These are phyloP conservation scores for Drosophila fulvimacula DNA, from an alignment of 2,888 invertebrate species.

Conservation along the genomic window DNA sequence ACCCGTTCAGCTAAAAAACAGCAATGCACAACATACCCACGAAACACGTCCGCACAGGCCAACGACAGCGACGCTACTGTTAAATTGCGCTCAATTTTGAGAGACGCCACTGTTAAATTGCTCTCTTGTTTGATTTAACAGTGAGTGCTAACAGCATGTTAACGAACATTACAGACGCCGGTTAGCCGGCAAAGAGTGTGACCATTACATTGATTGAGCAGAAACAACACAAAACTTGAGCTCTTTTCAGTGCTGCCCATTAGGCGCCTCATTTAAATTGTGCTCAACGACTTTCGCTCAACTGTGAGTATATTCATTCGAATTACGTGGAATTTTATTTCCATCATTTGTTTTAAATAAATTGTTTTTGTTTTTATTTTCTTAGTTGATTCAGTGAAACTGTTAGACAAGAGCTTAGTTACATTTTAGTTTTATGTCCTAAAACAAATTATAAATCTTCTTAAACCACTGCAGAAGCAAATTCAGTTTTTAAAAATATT, in stretches of 20 bases:
- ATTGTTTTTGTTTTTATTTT: constrained; percentile 14
- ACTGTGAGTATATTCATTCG: too few relatives aligned
- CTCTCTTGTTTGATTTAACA: background rate
- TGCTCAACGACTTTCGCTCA: too few relatives aligned
- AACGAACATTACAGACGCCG: constrained; percentile 28
- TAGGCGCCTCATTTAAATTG: background rate
- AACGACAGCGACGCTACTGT: constrained; percentile 50
- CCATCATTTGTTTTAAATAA: background rate
- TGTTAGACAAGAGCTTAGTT: constrained; percentile 11
- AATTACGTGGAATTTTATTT: too few relatives aligned
- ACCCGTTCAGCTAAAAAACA: constrained; percentile 53
- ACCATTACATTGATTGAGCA: background rate
- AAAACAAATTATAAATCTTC: constrained; percentile 8
- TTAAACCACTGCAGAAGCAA: background rate
- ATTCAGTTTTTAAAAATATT: constrained; percentile 5
- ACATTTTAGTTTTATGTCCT: constrained; percentile 17
- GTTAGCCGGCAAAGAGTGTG: constrained; percentile 48
- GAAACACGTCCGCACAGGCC: constrained; percentile 45
- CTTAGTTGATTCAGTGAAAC: constrained; percentile 10
- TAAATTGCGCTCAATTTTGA: constrained; percentile 5
- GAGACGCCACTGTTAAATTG: constrained; percentile 3
- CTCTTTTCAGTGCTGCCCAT: constrained; percentile 28
- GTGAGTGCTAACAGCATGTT: constrained; percentile 16
- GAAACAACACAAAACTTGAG: constrained; percentile 7
- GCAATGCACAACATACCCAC: constrained; percentile 26